These are phyloP conservation scores for Microcebus tavaratra DNA, from an alignment of 2,113 vertebrate species.

Conservation along the genomic window DNA sequence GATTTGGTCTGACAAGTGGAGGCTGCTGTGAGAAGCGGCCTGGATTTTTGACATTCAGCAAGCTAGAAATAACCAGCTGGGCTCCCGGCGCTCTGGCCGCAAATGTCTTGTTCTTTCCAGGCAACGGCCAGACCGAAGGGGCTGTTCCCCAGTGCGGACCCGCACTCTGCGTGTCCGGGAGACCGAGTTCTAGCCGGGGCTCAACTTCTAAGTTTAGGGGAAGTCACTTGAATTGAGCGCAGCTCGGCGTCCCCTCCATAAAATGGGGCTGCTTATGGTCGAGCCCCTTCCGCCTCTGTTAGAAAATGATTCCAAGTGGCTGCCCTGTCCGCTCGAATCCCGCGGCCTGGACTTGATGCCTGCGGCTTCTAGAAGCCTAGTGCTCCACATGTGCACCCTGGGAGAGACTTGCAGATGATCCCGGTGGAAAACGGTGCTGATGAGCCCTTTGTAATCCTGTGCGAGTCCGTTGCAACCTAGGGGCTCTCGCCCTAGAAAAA, in stretches of 20 bases:
- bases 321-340: background rate
- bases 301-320: conserved; percentile 10
- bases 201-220: background rate
- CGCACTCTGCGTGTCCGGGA: background rate
- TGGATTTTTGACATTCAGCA: conserved; percentile 64
- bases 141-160: background rate
- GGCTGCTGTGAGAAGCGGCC: conserved; percentile 37
- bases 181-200: background rate
- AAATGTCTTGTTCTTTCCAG: conserved; percentile 22
- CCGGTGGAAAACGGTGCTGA: background rate
- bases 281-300: background rate
- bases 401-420: background rate
- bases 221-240: background rate
- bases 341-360: background rate
- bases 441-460: background rate
- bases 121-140: background rate
- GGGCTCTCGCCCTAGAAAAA: background rate
- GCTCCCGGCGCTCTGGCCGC: background rate
- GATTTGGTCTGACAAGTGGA: conserved; percentile 63
- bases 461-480: background rate
- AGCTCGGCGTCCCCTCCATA: background rate
- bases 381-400: background rate
- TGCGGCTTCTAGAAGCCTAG: background rate
- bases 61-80: conserved; percentile 60
- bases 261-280: background rate